phyloP scores from a whole-genome alignment of 2,888 invertebrate genomes.

The Nephrotoma flavescens region DNA sequence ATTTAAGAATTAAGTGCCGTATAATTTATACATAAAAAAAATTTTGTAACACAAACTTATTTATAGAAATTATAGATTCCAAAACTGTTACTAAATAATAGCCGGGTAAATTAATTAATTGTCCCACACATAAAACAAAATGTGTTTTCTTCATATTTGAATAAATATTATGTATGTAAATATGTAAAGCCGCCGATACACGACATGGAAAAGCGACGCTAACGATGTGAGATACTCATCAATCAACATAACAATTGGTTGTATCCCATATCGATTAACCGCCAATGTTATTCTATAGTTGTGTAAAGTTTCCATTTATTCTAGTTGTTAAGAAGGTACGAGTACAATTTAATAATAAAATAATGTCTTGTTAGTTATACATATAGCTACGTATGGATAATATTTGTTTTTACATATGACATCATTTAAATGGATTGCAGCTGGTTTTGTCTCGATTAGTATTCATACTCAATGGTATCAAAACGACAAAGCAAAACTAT shows the following conservation, averaged over 20 bases:
- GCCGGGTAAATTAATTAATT: background rate
- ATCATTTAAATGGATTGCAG: background rate
- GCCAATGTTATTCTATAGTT: background rate
- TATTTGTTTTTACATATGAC: background rate
- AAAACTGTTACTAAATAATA: too few relatives aligned
- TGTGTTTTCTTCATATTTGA: background rate
- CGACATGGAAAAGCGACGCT: background rate
- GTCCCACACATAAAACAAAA: background rate
- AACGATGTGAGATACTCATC: background rate
- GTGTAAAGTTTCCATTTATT: too few relatives aligned
- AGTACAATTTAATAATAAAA: too few relatives aligned
- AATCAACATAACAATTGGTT: background rate
- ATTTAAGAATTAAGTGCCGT: too few relatives aligned
- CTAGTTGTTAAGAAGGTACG: too few relatives aligned
- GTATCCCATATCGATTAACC: background rate
- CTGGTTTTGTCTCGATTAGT: too few relatives aligned
- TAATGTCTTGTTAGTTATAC: too few relatives aligned
- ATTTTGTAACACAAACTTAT: background rate
- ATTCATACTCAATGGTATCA: too few relatives aligned
- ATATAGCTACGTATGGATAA: too few relatives aligned
- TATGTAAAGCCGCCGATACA: background rate
- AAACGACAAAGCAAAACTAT: too few relatives aligned
- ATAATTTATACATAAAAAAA: too few relatives aligned
- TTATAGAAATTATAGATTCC: too few relatives aligned
- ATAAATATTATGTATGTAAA: background rate